phyloP scores from a whole-genome alignment of 2,113 vertebrate species.

The Ancistrus triradiatus region DNA sequence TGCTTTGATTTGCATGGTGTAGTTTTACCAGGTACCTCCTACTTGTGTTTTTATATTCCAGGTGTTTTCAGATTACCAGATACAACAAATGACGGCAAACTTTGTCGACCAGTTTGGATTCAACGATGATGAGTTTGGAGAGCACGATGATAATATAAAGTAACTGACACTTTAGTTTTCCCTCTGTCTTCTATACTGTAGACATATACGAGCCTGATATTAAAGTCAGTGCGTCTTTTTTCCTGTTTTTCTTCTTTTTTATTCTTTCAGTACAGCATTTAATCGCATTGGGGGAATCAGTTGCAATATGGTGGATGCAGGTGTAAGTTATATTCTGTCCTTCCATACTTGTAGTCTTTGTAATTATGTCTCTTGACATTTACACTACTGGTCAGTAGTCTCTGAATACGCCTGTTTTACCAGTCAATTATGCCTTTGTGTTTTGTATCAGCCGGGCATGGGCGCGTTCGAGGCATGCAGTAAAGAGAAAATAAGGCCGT shows the following conservation, averaged over 20 bases:
- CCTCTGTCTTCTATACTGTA: not conserved
- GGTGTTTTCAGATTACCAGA: constrained; percentile 97
- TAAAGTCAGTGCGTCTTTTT: not conserved
- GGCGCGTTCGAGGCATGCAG: constrained; percentile 90
- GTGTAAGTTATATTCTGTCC: constrained; percentile 29
- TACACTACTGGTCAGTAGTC: no score
- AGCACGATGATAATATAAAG: constrained; percentile 92
- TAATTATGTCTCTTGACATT: no score
- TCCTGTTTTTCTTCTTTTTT: no score
- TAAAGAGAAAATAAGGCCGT: constrained; percentile 84
- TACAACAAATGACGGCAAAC: constrained; percentile 95
- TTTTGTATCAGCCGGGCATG: constrained; percentile 71
- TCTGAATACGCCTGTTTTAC: no score
- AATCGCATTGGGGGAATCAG: constrained; percentile 90
- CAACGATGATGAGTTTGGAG: constrained; percentile 93
- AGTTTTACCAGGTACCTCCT: no score
- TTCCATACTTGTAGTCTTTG: no score
- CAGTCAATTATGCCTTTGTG: no score
- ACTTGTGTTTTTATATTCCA: constrained; percentile 49
- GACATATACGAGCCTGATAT: no score
- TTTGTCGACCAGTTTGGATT: constrained; percentile 97
- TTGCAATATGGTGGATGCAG: constrained; percentile 83
- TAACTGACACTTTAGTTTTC: constrained; percentile 46
- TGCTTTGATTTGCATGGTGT: no score
- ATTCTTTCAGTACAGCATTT: constrained; percentile 81